These are phyloP conservation scores for Caenorhabditis sp. DNA, from an alignment of 2,888 invertebrate species.

Conservation along the genomic window DNA sequence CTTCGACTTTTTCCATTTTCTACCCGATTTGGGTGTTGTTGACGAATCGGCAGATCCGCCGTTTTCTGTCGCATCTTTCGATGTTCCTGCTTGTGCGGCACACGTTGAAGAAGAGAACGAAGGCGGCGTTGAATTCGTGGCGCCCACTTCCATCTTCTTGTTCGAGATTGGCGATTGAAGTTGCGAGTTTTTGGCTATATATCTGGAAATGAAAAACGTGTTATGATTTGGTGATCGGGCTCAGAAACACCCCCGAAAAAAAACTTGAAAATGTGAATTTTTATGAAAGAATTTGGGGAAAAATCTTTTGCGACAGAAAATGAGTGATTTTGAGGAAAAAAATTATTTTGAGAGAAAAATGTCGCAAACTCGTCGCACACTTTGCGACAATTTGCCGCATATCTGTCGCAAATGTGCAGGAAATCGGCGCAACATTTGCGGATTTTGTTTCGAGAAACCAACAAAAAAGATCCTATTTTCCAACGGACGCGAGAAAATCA, in stretches of 20 bases:
- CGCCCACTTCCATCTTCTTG: constrained; percentile 29
- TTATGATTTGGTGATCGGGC: neutral
- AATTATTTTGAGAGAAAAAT: too few species aligned
- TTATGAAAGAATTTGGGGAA: constrained; percentile 58
- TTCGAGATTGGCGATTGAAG: constrained; percentile 52
- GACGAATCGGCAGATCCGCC: neutral
- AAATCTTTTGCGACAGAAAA: neutral
- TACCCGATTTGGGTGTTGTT: constrained; percentile 45
- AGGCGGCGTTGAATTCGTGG: constrained; percentile 5
- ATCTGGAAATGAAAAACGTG: constrained; percentile 43
- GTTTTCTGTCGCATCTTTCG: neutral
- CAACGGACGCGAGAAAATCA: too few species aligned
- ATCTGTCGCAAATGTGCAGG: too few species aligned
- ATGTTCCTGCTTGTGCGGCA: constrained; percentile 11
- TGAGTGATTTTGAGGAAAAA: neutral
- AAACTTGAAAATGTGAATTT: constrained; percentile 55
- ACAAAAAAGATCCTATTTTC: too few species aligned
- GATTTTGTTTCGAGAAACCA: too few species aligned
- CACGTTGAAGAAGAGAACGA: constrained; percentile 8
- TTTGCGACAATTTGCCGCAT: too few species aligned
- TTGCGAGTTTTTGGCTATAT: constrained; percentile 59
- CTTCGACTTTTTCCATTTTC: constrained; percentile 54
- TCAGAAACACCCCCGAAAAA: too few species aligned
- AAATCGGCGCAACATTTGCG: too few species aligned
- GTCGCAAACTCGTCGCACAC: too few species aligned